A percentile compares a stretch with the other conserved stretches of the same genome.
Evolutionary conservation across 2,797 vertebrate species (phyloP).

Genomic region (Gastrophryne carolinensis): DNA sequence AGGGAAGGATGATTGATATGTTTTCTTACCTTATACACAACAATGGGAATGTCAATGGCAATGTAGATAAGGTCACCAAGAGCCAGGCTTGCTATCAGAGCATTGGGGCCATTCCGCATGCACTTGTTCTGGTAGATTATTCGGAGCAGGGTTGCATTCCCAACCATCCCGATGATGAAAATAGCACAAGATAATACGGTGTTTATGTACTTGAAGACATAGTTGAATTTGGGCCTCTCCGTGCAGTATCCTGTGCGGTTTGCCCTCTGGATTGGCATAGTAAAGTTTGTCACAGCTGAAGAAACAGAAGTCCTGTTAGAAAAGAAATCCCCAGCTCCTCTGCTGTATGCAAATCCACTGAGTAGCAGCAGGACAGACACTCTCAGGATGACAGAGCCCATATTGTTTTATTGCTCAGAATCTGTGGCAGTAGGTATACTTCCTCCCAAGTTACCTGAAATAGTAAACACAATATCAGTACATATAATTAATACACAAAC

Average conservation of each 20-base stretch:
- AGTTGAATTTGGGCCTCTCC: slow-evolving; percentile 68
- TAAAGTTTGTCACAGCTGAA: slow-evolving; percentile 52
- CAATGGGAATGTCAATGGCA: slow-evolving; percentile 89
- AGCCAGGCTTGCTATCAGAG: slow-evolving; percentile 94
- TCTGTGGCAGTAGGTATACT: background rate
- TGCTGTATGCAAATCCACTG: slow-evolving; percentile 75
- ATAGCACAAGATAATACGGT: slow-evolving; percentile 86
- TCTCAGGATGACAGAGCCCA: slow-evolving; percentile 72
- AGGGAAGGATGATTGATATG: background rate
- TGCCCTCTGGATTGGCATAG: slow-evolving; percentile 61
- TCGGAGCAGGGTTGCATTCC: slow-evolving; percentile 91
- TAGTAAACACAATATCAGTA: slow-evolving; percentile 45
- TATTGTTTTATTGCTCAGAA: slow-evolving; percentile 58
- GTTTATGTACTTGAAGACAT: slow-evolving; percentile 91
- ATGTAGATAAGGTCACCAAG: slow-evolving; percentile 97
- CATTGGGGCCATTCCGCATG: slow-evolving; percentile 97
- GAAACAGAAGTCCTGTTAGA: slow-evolving; percentile 59
- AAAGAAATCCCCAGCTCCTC: slow-evolving; percentile 64
- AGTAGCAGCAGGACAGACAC: slow-evolving; percentile 75
- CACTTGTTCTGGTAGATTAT: slow-evolving; percentile 99
- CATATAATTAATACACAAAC: no score
- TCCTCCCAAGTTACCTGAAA: slow-evolving; percentile 56
- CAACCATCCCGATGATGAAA: slow-evolving; percentile 93
- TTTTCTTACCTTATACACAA: slow-evolving; percentile 87
- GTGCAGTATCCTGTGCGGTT: slow-evolving; percentile 62